These are phyloP conservation scores for Oreortyx pictus DNA, from an alignment of 2,797 vertebrate genomes.

Conservation along the genomic window DNA sequence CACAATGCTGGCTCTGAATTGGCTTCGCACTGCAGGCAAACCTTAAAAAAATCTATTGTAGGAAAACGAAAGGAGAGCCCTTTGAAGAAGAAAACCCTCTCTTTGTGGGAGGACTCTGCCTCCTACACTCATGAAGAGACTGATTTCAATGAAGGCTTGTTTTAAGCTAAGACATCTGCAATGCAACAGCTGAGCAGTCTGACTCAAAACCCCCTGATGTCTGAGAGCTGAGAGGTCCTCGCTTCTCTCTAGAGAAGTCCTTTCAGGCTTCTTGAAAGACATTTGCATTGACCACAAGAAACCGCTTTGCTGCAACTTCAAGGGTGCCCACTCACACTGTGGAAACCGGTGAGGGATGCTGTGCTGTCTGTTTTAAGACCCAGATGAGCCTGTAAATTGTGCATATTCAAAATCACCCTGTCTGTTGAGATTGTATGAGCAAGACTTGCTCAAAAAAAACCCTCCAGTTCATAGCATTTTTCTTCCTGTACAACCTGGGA, in stretches of 20 bases:
- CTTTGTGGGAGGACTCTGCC: conserved; percentile 29
- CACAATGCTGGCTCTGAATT: background rate
- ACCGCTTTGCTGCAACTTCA: background rate
- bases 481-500: background rate
- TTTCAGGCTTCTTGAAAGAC: background rate
- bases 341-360: background rate
- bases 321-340: background rate
- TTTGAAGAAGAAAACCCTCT: conserved; percentile 39
- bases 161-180: conserved; percentile 47
- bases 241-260: conserved; percentile 31
- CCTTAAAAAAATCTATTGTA: conserved; percentile 17
- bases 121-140: background rate
- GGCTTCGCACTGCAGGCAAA: background rate
- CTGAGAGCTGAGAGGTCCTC: conserved; percentile 30
- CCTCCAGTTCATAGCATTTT: background rate
- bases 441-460: background rate
- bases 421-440: background rate
- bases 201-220: background rate
- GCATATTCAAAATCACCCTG: accelerated
- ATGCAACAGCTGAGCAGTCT: conserved; percentile 43
- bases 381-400: background rate
- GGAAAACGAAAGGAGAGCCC: conserved; percentile 24
- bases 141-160: conserved; percentile 11
- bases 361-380: accelerated
- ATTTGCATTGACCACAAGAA: background rate